phyloP scores from a whole-genome alignment of 1,140 invertebrate genomes.

The Drosophila chauvacae region DNA sequence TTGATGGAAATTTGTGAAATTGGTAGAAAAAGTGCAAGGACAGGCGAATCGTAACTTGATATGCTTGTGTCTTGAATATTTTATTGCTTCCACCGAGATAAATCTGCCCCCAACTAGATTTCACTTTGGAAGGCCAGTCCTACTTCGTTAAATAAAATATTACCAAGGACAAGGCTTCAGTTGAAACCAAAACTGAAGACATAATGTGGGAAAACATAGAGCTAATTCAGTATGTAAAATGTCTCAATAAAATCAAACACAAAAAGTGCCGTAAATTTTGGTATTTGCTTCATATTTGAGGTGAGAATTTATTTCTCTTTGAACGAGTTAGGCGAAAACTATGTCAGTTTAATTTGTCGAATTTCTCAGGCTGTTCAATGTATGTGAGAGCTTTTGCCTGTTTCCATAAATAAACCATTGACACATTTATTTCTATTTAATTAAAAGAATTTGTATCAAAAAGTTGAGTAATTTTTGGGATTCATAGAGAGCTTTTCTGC shows the following conservation, averaged over 20 bases:
- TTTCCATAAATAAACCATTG: conserved; percentile 5
- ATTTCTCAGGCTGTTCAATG: background rate
- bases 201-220: conserved; percentile 2
- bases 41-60: conserved; percentile 56
- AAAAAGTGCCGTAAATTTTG: background rate
- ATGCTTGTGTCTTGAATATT: conserved; percentile 67
- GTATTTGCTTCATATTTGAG: conserved; percentile 3
- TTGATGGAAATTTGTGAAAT: conserved; percentile 58
- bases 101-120: conserved; percentile 18
- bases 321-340: background rate
- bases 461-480: background rate
- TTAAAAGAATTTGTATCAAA: background rate
- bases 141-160: conserved; percentile 34
- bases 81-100: conserved; percentile 42
- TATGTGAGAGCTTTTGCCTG: background rate
- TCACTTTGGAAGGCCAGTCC: background rate
- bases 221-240: background rate
- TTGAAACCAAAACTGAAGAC: background rate
- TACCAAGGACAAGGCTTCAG: background rate
- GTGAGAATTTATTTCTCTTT: conserved; percentile 6
- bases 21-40: conserved; percentile 60
- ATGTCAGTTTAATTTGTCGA: conserved; percentile 6
- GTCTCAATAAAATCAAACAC: conserved; percentile 1
- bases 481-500: background rate
- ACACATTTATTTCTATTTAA: background rate